These are phyloP conservation scores for Adineta ricciae DNA, from an alignment of 2,888 invertebrate species.

Conservation along the genomic window DNA sequence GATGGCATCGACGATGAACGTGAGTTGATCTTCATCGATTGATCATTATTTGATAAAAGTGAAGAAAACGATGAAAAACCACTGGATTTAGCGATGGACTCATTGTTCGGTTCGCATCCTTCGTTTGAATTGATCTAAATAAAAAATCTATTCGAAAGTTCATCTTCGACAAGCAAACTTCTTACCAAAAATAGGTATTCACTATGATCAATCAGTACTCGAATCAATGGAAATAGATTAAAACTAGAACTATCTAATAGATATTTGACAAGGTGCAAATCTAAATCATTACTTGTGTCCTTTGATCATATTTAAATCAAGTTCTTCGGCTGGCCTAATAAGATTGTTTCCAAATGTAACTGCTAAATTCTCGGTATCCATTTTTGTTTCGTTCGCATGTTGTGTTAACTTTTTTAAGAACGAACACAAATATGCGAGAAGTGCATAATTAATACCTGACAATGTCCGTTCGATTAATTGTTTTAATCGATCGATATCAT, in stretches of 20 bases:
- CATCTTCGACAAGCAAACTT: neutral
- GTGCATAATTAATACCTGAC: neutral
- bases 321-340: neutral
- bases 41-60: constrained; percentile 2
- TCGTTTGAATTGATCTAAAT: neutral
- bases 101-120: neutral
- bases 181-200: neutral
- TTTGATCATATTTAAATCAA: constrained; percentile 1
- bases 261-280: neutral
- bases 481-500: neutral
- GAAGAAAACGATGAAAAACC: constrained; percentile 10
- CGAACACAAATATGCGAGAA: neutral
- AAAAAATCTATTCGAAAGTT: neutral
- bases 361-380: neutral
- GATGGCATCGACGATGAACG: constrained; percentile 7
- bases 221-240: neutral
- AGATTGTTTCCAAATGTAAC: neutral
- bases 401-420: neutral
- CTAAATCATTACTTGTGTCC: neutral
- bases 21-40: neutral
- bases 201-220: neutral
- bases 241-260: neutral
- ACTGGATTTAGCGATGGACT: neutral
- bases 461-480: neutral
- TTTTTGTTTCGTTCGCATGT: neutral